Evolutionary conservation across 2,888 invertebrate species (phyloP).

Genomic region (Agonum fuliginosum): DNA sequence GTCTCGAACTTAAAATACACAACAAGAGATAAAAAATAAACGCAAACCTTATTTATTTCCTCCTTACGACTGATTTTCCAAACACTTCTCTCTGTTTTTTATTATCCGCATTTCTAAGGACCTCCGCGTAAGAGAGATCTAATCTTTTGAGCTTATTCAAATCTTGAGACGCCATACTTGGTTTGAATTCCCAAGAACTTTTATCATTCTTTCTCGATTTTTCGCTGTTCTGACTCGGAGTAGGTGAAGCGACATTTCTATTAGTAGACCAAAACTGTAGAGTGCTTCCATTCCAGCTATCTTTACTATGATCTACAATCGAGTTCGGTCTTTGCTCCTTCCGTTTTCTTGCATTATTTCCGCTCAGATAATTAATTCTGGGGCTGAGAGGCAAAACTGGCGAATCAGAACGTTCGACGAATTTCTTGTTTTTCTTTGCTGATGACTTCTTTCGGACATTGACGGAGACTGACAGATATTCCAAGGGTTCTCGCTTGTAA

Average conservation of each 20-base stretch:
- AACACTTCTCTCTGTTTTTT: conserved; percentile 67
- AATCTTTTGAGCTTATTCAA: conserved; percentile 87
- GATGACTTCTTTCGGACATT: conserved; percentile 81
- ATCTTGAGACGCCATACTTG: conserved; percentile 87
- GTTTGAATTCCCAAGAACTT: conserved; percentile 74
- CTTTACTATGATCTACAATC: conserved; percentile 68
- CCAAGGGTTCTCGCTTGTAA: conserved; percentile 83
- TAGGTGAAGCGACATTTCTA: conserved; percentile 75
- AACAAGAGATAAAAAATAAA: conserved; percentile 20
- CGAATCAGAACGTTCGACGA: conserved; percentile 80
- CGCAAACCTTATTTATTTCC: conserved; percentile 43
- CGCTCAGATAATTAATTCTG: conserved; percentile 78
- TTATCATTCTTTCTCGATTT: conserved; percentile 68
- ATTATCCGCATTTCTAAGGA: conserved; percentile 81
- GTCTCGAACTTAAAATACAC: conserved; percentile 36
- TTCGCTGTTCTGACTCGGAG: conserved; percentile 75
- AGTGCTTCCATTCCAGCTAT: conserved; percentile 85
- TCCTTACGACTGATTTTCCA: conserved; percentile 30
- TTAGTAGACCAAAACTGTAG: conserved; percentile 80
- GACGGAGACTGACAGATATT: conserved; percentile 81
- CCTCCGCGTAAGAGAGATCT: conserved; percentile 91
- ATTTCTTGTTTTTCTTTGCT: conserved; percentile 79
- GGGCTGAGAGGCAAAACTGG: conserved; percentile 82
- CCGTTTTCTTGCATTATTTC: conserved; percentile 71
- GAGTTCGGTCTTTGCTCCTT: conserved; percentile 74